Evolutionary conservation across 2,888 invertebrate species (phyloP), one percentile per base, ranked within the genome.

Genomic region (Epinotia bilunana): DNA sequence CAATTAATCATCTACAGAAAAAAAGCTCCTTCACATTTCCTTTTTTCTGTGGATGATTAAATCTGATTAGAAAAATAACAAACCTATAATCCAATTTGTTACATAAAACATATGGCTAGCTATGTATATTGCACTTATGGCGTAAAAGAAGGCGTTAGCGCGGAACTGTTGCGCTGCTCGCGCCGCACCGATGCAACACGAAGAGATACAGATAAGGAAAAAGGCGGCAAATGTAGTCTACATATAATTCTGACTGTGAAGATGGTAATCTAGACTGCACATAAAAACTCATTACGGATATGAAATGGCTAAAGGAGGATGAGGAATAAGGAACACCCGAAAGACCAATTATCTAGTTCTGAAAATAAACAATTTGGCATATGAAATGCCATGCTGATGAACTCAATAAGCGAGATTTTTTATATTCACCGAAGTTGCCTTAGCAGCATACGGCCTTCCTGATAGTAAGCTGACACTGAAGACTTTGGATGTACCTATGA

Each of bases 111-210:
- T 86, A 87, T 83, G 86, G 82, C 79, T 64, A 64, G 16, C 11
- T 57, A n/a, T 49, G 13, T 81, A 86, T 84, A 86, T 88, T 87
- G 64, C 74, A 83, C 82, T 83, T 85, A 84, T 85, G 81, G 83
- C 85, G 85, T 87, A 88, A 89, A 89, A 88, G 82, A 78, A 84
- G 80, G 89, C 91, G 90, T 81, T 87, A 88, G 91, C 85, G 88
- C 90, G 88, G 85, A 87, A 90, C 90, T 53, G 74, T 74, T 74
- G 70, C 64, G 87, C 79, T 78, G 83, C 80, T 81, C 81, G 80
- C 80, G 85, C 85, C 87, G 87, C 83, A 76, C 13, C 62, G 46
- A 63, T 74, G 74, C 63, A 74, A 74, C 57, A 63, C 55, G 57
- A 3, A 74, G 77, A 89, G 90, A 90, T 91, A 90, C 90, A 85